Conservation (phyloP, 2,113 vertebrate genomes). For the Ramphastos sulfuratus region DNA sequence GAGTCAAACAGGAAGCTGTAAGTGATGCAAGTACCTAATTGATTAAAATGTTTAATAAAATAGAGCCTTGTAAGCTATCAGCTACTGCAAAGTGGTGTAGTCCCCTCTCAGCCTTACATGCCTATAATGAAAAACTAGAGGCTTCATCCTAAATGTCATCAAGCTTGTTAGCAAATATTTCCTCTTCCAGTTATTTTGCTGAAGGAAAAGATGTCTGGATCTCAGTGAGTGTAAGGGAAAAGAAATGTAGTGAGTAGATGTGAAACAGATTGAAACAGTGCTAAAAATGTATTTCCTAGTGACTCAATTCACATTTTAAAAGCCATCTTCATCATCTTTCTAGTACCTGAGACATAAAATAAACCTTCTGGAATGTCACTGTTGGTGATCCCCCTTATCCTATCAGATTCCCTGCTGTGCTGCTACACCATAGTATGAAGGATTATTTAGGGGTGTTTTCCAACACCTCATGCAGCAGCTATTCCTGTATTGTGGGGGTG, state of each 20-base stretch:
- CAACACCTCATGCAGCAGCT: not conserved
- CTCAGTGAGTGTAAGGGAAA: slow-evolving; percentile 22
- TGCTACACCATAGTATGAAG: not conserved
- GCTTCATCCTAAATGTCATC: not conserved
- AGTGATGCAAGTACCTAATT: not conserved
- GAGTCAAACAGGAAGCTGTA: not conserved
- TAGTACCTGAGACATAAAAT: not conserved
- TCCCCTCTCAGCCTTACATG: not conserved
- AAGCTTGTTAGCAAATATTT: not conserved
- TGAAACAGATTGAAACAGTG: slow-evolving; percentile 45
- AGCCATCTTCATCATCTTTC: slow-evolving; percentile 27
- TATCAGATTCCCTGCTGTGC: not conserved
- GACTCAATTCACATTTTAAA: slow-evolving; percentile 27
- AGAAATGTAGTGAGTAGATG: slow-evolving; percentile 3
- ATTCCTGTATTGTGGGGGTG: not conserved
- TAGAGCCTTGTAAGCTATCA: not conserved
- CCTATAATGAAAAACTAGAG: not conserved
- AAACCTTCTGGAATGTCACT: not conserved
- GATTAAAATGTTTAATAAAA: not conserved
- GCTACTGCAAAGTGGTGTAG: not conserved
- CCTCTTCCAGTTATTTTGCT: not conserved
- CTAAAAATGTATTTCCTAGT: slow-evolving; percentile 49
- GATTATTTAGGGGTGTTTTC: not conserved
- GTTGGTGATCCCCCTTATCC: not conserved
- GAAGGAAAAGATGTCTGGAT: not conserved